Conservation (phyloP, 2,113 vertebrate species). For the Brachirus orientalis region DNA sequence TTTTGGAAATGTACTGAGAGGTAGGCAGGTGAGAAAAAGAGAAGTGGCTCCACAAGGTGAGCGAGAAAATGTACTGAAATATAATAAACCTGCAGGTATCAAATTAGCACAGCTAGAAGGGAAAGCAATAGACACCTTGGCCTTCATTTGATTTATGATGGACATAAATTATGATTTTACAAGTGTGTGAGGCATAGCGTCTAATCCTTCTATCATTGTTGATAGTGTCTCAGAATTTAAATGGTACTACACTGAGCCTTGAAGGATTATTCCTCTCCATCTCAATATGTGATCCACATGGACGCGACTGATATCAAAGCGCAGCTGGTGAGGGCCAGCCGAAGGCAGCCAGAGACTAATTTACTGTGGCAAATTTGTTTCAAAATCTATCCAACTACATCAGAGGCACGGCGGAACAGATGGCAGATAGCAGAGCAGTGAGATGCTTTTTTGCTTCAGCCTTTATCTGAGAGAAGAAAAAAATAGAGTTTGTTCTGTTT, state of each 20-base stretch:
- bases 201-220: conserved; percentile 20
- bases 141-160: conserved; percentile 52
- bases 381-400: conserved; percentile 58
- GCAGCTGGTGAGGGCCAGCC: conserved; percentile 53
- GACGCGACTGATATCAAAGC: conserved; percentile 32
- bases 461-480: conserved; percentile 33
- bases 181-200: conserved; percentile 11
- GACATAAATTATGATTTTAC: conserved; percentile 45
- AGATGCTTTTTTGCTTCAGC: conserved; percentile 36
- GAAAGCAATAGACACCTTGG: conserved; percentile 25
- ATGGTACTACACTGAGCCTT: conserved; percentile 26
- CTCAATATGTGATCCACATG: conserved; percentile 36
- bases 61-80: conserved; percentile 26
- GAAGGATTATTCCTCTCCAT: conserved; percentile 31
- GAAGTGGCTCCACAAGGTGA: conserved; percentile 27
- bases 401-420: conserved; percentile 53
- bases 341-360: conserved; percentile 59
- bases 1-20: conserved; percentile 26
- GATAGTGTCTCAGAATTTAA: conserved; percentile 25
- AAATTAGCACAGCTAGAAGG: conserved; percentile 48
- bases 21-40: conserved; percentile 20
- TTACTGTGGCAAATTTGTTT: conserved; percentile 65
- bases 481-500: conserved; percentile 48
- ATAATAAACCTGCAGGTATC: conserved; percentile 55
- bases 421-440: conserved; percentile 50